Base-by-base conservation (phyloP, 2,888 invertebrate species). In the Eupeodes latifasciatus region DNA sequence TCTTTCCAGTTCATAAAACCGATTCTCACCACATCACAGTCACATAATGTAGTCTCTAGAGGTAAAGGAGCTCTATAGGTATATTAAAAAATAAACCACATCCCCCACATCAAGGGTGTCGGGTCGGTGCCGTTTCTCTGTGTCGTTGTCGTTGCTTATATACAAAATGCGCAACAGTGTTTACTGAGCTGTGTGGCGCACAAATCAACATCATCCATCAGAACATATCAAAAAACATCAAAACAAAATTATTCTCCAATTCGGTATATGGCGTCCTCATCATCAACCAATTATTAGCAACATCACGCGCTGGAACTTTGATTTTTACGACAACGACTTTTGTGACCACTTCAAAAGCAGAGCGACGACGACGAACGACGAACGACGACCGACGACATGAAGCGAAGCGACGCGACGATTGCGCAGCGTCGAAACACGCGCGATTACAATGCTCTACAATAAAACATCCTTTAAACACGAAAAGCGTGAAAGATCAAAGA, bases 401-500 rank as follows among this genome's bases (percentile, higher is more conserved):
- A 27, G 27, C 27, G 3, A 27, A 27, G 40, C 40, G 40, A 40
- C 40, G 40, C 40, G 40, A 40, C 40, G 40, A 40, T 40, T 40
- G 40, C 6, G 0, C 10, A 67, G 19, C 14, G 16, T 55, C 44
- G 55, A 34, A 72, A 72, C 61, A 69, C 81, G 64, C 61, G n/a
- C 72, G 74, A 86, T 79, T 79, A 83, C 71, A 80, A 76, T 81
- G 85, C 74, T 88, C 85, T 59, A 88, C 85, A 85, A 88, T 88
- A 88, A 88, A 88, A 88, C 78, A 88, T 88, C 88, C 85, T 78
- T 81, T 88, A 88, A 88, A 81, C 88, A 88, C 85, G 81, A 85
- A 85, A 88, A 85, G 81, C 88, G 85, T 88, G 85, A 88, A 81
- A 88, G 77, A 85, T 88, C 88, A 88, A 88, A 88, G 88, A 88